Evolutionary conservation across 1,140 invertebrate genomes (phyloP).

Genomic region (Neodiprion virginianus): DNA sequence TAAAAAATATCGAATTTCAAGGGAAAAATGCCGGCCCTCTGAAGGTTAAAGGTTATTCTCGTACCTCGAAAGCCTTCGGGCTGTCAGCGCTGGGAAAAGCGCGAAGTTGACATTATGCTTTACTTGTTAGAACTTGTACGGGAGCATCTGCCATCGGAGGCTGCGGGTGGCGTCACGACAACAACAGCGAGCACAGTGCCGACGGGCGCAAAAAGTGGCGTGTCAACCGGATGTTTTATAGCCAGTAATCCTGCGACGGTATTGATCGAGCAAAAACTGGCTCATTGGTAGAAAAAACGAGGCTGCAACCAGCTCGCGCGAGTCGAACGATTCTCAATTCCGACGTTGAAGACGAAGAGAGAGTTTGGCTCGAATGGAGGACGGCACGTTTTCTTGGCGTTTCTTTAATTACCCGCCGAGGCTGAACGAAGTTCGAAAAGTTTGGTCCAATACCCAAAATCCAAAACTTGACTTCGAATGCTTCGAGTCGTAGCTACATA

Average conservation of each 20-base stretch:
- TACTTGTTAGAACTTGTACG: slow-evolving; percentile 3
- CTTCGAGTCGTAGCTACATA: no score
- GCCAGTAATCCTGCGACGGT: neutral
- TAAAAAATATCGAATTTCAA: no score
- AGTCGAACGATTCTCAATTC: neutral
- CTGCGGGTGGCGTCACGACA: no score
- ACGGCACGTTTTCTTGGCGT: neutral
- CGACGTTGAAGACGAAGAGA: neutral
- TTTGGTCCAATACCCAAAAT: neutral
- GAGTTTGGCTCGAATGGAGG: neutral
- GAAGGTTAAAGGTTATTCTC: no score
- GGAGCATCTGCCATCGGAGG: neutral
- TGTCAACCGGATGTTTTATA: neutral
- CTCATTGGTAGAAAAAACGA: neutral
- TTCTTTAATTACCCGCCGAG: neutral
- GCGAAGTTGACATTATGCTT: neutral
- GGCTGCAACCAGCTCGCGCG: neutral
- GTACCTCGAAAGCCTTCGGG: no score
- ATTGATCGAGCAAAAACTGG: slow-evolving; percentile 1
- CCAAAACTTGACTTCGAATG: no score
- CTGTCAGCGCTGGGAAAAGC: no score
- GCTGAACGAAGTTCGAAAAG: neutral
- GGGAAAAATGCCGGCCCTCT: no score
- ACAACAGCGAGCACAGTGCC: neutral
- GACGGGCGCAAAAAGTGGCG: neutral